A percentile compares a stretch with the other conserved stretches of the same genome.
These are phyloP conservation scores for Mesochorus sp. DNA, from an alignment of 2,888 invertebrate species.

Conservation along the genomic window DNA sequence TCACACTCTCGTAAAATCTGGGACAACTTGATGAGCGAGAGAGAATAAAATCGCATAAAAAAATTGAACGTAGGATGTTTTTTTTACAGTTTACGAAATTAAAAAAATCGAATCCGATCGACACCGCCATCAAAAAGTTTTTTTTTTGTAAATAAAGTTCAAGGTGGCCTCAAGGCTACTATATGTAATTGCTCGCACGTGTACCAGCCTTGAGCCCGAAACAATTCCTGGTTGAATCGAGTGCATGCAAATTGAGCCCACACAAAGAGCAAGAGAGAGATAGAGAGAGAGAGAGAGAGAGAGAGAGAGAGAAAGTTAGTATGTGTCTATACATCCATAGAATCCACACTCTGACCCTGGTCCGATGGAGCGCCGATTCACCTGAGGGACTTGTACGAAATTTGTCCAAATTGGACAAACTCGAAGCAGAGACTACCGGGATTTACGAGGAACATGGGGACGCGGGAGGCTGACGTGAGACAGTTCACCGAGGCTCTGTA, in stretches of 20 bases:
- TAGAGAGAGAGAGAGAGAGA: background rate
- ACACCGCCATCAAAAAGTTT: no score
- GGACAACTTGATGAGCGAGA: background rate
- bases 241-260: constrained; percentile 40
- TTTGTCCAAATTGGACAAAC: constrained; percentile 58
- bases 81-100: no score
- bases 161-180: background rate
- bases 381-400: constrained; percentile 46
- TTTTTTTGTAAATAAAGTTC: background rate
- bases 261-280: background rate
- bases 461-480: background rate
- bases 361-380: constrained; percentile 29
- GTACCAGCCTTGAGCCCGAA: constrained; percentile 28
- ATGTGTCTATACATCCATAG: no score
- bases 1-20: background rate
- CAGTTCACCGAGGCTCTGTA: constrained; percentile 24
- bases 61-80: no score
- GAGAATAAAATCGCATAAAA: background rate
- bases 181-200: background rate
- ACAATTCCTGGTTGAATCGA: constrained; percentile 35
- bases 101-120: no score
- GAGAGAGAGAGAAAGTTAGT: background rate
- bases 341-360: no score
- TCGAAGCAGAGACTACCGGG: constrained; percentile 34
- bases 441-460: constrained; percentile 10